Evolutionary conservation across 2,888 invertebrate genomes (phyloP).

Genomic region (Alitta virens): DNA sequence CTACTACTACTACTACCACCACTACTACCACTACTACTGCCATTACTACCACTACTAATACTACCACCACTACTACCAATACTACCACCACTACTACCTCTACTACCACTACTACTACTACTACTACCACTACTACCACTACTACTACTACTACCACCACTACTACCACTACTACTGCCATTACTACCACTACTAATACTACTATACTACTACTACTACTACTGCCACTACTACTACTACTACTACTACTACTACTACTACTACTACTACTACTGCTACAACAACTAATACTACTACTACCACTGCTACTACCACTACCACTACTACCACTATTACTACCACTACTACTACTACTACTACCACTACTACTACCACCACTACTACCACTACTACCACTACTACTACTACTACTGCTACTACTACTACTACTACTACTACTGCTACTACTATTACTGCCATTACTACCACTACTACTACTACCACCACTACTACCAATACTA

Average conservation of each 20-base stretch:
- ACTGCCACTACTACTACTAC: slow-evolving; percentile 1
- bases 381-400: not conserved
- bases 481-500: too few species aligned
- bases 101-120: not conserved
- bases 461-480: too few species aligned
- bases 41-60: too few species aligned
- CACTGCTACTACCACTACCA: not conserved
- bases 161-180: not conserved
- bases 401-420: slow-evolving; percentile 2
- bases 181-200: too few species aligned
- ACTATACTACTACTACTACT: too few species aligned
- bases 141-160: not conserved
- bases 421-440: too few species aligned
- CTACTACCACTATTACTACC: not conserved
- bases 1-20: not conserved
- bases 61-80: too few species aligned
- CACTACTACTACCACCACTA: not conserved
- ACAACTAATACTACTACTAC: too few species aligned
- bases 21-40: not conserved
- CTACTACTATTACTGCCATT: too few species aligned
- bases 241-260: not conserved
- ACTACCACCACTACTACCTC: too few species aligned
- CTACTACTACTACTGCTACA: too few species aligned
- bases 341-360: slow-evolving; percentile 3
- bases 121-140: not conserved